A percentile compares a stretch with the other conserved stretches of the same genome.
Evolutionary conservation across 2,797 vertebrate genomes (phyloP).

Genomic region (Aeoliscus strigatus): DNA sequence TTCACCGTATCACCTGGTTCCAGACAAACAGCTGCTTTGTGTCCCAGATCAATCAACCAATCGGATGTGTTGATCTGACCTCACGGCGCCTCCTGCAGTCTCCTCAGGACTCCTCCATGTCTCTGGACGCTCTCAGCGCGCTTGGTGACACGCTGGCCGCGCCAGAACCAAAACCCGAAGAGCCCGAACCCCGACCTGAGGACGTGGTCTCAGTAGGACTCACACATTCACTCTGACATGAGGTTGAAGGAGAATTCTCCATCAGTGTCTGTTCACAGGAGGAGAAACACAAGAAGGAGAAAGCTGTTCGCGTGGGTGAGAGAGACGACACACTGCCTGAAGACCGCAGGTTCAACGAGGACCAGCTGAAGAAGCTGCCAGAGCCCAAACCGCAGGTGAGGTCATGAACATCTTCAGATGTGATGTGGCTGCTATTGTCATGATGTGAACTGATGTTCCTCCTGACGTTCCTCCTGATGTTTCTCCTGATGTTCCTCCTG

Average conservation of each 20-base stretch:
- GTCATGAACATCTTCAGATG: too few species aligned
- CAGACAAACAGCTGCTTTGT: too few species aligned
- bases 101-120: conserved; percentile 45
- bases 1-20: too few species aligned
- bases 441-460: too few species aligned
- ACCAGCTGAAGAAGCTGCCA: conserved; percentile 52
- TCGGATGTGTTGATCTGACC: too few species aligned
- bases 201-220: conserved; percentile 65
- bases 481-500: too few species aligned
- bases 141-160: conserved; percentile 52
- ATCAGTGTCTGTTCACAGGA: too few species aligned
- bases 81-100: background rate
- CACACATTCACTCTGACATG: too few species aligned
- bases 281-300: conserved; percentile 43
- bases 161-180: conserved; percentile 50
- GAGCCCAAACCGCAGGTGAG: conserved; percentile 63
- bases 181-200: conserved; percentile 57
- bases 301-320: conserved; percentile 68
- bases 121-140: conserved; percentile 60
- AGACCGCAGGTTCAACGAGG: conserved; percentile 61
- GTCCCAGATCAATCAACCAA: too few species aligned
- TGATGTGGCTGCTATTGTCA: too few species aligned
- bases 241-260: too few species aligned
- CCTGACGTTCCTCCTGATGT: too few species aligned
- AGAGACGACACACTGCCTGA: conserved; percentile 64